Evolutionary conservation across 2,888 invertebrate genomes (phyloP).

Genomic region (Epistrophe eligans): DNA sequence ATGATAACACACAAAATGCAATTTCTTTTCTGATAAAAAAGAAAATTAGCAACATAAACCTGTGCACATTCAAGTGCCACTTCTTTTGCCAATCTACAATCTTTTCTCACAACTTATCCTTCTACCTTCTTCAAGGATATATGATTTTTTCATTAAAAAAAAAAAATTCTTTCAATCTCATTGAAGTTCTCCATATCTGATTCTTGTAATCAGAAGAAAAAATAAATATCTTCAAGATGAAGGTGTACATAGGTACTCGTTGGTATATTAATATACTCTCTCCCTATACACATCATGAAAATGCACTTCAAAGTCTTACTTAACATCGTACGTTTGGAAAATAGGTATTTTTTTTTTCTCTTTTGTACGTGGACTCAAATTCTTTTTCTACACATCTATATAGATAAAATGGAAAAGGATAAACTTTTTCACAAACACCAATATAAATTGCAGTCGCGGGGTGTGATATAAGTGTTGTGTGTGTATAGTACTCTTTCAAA

Average conservation of each 20-base stretch:
- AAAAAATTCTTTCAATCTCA: constrained; percentile 13
- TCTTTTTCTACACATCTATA: background rate
- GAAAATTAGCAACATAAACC: constrained; percentile 27
- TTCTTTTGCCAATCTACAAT: constrained; percentile 8
- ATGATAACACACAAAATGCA: constrained; percentile 11
- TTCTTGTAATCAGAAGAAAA: constrained; percentile 7
- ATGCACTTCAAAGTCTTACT: constrained; percentile 35
- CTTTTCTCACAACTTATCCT: background rate
- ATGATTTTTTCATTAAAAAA: background rate
- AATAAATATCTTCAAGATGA: constrained; percentile 1
- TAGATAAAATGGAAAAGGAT: constrained; percentile 11
- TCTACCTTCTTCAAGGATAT: background rate
- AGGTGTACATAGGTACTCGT: background rate
- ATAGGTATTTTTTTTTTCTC: background rate
- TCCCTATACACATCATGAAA: background rate
- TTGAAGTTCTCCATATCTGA: constrained; percentile 10
- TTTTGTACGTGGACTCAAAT: background rate
- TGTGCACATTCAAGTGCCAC: constrained; percentile 5
- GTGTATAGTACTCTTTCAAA: background rate
- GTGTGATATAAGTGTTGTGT: background rate
- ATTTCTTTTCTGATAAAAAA: constrained; percentile 11
- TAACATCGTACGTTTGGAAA: constrained; percentile 7
- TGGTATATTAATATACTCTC: background rate
- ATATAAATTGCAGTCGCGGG: background rate
- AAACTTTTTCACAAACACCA: constrained; percentile 23